Evolutionary conservation across 2,797 vertebrate genomes (phyloP).

Genomic region (Lagocephalus sceleratus): DNA sequence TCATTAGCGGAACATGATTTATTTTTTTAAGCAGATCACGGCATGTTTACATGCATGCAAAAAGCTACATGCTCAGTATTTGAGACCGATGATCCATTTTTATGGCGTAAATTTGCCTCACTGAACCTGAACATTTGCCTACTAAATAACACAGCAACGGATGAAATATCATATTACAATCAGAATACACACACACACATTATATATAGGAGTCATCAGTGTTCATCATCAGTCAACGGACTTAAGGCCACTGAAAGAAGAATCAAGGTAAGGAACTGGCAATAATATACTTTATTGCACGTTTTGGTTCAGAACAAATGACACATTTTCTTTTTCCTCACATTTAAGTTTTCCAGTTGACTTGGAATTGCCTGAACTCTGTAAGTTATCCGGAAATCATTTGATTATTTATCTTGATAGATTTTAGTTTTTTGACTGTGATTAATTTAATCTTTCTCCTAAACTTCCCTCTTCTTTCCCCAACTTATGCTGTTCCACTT

Average conservation of each 20-base stretch:
- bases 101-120: background rate
- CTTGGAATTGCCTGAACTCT: background rate
- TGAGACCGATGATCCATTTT: background rate
- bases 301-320: too few relatives aligned
- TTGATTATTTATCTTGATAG: background rate
- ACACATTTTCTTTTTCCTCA: background rate
- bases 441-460: background rate
- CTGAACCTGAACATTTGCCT: conserved; percentile 22
- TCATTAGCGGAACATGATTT: too few relatives aligned
- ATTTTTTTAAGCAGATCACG: too few relatives aligned
- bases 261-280: too few relatives aligned
- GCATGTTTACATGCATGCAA: too few relatives aligned
- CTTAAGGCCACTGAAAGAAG: too few relatives aligned
- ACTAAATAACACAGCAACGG: background rate
- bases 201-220: background rate
- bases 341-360: too few relatives aligned
- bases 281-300: too few relatives aligned
- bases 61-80: too few relatives aligned
- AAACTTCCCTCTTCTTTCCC: background rate
- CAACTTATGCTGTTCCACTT: background rate
- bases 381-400: background rate
- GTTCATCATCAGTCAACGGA: too few relatives aligned
- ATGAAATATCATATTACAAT: background rate
- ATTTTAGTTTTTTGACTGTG: background rate
- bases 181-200: background rate